Evolutionary conservation across 2,888 invertebrate species (phyloP), one percentile per base, ranked within the genome.

Genomic region (Tenodera sinensis): DNA sequence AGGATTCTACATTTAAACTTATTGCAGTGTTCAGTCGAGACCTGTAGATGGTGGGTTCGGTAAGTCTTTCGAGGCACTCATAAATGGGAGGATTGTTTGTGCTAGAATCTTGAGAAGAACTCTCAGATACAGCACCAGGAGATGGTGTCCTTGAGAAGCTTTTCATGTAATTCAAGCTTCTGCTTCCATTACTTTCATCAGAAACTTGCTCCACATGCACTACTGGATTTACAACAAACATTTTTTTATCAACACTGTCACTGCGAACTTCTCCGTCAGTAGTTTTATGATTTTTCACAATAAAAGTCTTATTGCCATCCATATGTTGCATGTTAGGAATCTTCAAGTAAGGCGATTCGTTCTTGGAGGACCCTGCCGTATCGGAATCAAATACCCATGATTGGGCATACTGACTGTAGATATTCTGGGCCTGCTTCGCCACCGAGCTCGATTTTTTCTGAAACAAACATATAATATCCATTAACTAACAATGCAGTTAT

Each of bases 331-430:
- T 83, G 42, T 88, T 89, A 20, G 90, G 90, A 47, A 90, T 88
- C 87, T 91, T 91, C 20, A 90, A 89, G 83, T 91, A 91, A 30
- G 91, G 90, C 3, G 92, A 93, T 81, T 92, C 90, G 20, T 91
- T 91, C 88, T 91, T 91, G 15, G 91, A 91, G 83, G 91, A 90
- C 20, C 90, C 91, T 14, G 90, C 89, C 15, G 90, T 90, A 88
- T 91, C 91, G n/a, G 92, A 93, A 88, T 94, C 94, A 92, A 94
- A 94, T 85, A 94, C 94, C 94, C 94, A 94, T 90, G 94, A 94
- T 91, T 94, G 94, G 28, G 94, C 93, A 92, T 94, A 94, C 87
- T 94, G 93, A 92, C 93, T 93, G 92, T 93, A 93, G 30, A 92
- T 92, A 90, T 90, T 90, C 89, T 91, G 90, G n/a, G 91, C 90